Evolutionary conservation across 2,797 vertebrate genomes (phyloP), one percentile per base, ranked within the genome.

Genomic region (Enteromius fasciolatus): DNA sequence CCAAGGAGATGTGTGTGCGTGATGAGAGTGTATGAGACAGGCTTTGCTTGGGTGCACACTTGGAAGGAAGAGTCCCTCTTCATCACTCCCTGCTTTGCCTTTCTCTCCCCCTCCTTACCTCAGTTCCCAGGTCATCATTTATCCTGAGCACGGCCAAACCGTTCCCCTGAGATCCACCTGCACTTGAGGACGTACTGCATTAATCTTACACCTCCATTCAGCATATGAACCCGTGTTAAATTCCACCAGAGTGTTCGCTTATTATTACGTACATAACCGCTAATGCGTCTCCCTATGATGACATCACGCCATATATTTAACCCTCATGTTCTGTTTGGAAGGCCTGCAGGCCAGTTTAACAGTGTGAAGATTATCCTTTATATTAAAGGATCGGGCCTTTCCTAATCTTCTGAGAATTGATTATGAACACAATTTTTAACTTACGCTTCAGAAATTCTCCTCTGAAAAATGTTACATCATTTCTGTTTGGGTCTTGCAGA

Each of bases 1-100:
- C 87, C 87, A 85, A 76, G 84, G 86, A 80, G 86, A 88, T 80
- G 61, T 88, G 82, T 84, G 87, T 85, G 76, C 72, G 89, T 93
- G 93, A 94, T 93, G 92, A 92, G 92, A 93, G 91, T 90, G 90
- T 93, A 92, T 78, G 84, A 91, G 93, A 93, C 92, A 92, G 91
- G 92, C 92, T 94, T 87, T 93, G 91, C 91, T 93, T 88, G 89
- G 89, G 85, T 92, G 91, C 90, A 90, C 91, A 92, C 70, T 82
- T 87, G 25, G 66, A 86, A 83, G 81, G 81, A 70, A 77, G 73
- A 84, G 81, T 85, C 81, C 75, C 85, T 88, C 80, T 80, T 87
- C 82, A 83, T 86, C 76, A 73, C 70, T 83, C 77, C 78, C 83
- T 84, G 70, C 80, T 86, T 86, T 87, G 84, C 80, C 61, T 74